These are phyloP conservation scores for Palythoa heliodiscus DNA, from an alignment of 92 coral and sea anemone genomes.

Conservation along the genomic window DNA sequence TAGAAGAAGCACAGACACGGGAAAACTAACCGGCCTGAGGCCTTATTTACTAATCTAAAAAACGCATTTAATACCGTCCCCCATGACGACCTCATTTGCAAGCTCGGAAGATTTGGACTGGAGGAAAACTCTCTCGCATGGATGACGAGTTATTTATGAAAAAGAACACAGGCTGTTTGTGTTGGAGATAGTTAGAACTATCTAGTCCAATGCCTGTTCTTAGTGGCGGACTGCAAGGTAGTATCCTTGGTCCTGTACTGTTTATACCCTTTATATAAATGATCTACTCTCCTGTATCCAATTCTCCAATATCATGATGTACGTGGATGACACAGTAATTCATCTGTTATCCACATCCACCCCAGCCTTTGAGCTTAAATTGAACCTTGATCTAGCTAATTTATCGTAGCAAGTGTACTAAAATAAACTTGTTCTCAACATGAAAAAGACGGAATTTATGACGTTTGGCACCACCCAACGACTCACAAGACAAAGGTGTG, in stretches of 20 bases:
- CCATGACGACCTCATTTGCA: slow-evolving; percentile 20
- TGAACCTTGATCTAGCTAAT: neutral
- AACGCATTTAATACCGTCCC: slow-evolving; percentile 41
- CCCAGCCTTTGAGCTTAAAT: slow-evolving; percentile 27
- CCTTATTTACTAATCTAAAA: slow-evolving; percentile 35
- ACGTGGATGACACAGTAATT: slow-evolving; percentile 36
- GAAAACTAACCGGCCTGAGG: slow-evolving; percentile 44
- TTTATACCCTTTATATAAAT: slow-evolving; percentile 13
- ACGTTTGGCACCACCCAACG: slow-evolving; percentile 16
- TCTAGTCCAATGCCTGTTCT: slow-evolving; percentile 8
- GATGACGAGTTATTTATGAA: slow-evolving; percentile 18
- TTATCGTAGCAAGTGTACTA: neutral
- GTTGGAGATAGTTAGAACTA: slow-evolving; percentile 10
- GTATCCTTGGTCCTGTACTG: slow-evolving; percentile 27
- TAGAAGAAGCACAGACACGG: slow-evolving; percentile 31
- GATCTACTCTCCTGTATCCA: slow-evolving; percentile 22
- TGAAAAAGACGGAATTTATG: neutral
- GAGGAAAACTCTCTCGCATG: slow-evolving; percentile 16
- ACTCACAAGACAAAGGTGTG: slow-evolving; percentile 1
- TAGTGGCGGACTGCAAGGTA: slow-evolving; percentile 4
- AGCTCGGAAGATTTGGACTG: slow-evolving; percentile 27
- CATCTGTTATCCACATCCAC: slow-evolving; percentile 26
- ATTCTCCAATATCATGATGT: slow-evolving; percentile 42
- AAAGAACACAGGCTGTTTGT: slow-evolving; percentile 27
- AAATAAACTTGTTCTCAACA: neutral